These are phyloP conservation scores for Bostrychus sinensis DNA, from an alignment of 2,113 vertebrate species.

Conservation along the genomic window DNA sequence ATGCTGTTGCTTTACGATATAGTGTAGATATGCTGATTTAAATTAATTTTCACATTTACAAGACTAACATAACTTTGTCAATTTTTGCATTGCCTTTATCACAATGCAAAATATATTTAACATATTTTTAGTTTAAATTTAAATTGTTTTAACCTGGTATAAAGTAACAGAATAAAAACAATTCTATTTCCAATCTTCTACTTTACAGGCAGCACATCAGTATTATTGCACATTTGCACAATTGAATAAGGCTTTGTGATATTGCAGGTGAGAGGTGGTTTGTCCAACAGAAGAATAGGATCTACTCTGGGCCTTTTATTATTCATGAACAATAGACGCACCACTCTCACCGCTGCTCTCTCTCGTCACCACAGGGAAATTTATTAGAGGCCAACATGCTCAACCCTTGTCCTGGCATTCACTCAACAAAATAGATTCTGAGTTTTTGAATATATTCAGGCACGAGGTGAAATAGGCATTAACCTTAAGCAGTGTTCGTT, in stretches of 20 bases:
- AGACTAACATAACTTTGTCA: too few species aligned
- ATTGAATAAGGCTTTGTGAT: constrained; percentile 47
- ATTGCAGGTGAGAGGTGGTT: constrained; percentile 36
- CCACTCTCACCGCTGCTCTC: neutral
- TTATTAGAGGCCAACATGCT: constrained; percentile 49
- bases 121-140: too few species aligned
- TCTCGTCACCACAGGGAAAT: constrained; percentile 57
- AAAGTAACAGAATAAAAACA: too few species aligned
- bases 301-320: constrained; percentile 56
- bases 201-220: constrained; percentile 13
- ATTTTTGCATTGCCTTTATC: too few species aligned
- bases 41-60: too few species aligned
- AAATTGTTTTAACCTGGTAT: too few species aligned
- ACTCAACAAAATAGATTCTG: constrained; percentile 10
- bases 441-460: neutral
- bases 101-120: too few species aligned
- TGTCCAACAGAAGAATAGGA: constrained; percentile 55
- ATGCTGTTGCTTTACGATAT: too few species aligned
- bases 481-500: neutral
- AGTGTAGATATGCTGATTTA: too few species aligned
- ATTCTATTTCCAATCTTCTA: neutral
- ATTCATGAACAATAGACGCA: constrained; percentile 64
- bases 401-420: constrained; percentile 34
- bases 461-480: neutral
- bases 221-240: neutral